Conservation (phyloP, 1,140 invertebrate genomes). For the Ridgeia piscesae region DNA sequence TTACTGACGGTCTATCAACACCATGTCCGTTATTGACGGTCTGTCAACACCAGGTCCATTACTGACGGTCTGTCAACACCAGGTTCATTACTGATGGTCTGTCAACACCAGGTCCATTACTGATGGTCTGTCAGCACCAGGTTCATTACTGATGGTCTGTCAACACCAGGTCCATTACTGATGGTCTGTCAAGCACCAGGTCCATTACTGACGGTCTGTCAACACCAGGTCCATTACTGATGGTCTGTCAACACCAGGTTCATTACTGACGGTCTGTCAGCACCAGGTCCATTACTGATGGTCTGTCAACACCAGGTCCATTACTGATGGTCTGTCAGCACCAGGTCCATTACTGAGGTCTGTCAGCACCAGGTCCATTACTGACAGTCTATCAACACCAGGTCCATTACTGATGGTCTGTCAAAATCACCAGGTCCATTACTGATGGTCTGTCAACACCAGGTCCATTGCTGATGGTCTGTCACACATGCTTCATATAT, state of each 20-base stretch:
- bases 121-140: too few relatives aligned
- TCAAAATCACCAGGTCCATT: too few relatives aligned
- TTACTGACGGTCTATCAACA: constrained; percentile 87
- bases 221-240: constrained; percentile 29
- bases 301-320: too few relatives aligned
- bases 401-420: background rate
- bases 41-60: constrained; percentile 56
- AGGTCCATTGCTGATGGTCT: background rate
- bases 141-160: constrained; percentile 95
- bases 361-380: constrained; percentile 51
- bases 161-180: constrained; percentile 34
- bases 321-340: constrained; percentile 97
- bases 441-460: constrained; percentile 84
- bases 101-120: constrained; percentile 36
- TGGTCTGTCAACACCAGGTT: too few relatives aligned
- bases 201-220: constrained; percentile 94
- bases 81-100: constrained; percentile 98
- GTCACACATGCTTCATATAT: too few relatives aligned
- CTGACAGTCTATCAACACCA: constrained; percentile 65
- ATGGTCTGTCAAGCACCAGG: too few relatives aligned
- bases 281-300: constrained; percentile 6
- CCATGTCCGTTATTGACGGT: constrained; percentile 52
- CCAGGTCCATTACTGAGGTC: constrained; percentile 98
- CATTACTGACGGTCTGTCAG: constrained; percentile 90
- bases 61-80: too few relatives aligned